These are phyloP conservation scores for Drosophila helvetica DNA, from an alignment of 2,888 invertebrate species.

Conservation along the genomic window DNA sequence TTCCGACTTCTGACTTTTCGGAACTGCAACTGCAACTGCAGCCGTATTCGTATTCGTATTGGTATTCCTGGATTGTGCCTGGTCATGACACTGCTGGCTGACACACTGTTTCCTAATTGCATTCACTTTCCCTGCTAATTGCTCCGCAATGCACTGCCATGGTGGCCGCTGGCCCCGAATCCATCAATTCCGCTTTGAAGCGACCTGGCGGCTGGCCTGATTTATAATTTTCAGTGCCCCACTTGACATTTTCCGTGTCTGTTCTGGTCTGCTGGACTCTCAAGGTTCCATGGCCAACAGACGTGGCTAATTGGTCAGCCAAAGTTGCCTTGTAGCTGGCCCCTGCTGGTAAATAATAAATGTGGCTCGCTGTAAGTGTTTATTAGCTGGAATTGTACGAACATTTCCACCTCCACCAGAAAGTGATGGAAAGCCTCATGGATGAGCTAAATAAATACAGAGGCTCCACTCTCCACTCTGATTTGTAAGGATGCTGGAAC, in stretches of 20 bases:
- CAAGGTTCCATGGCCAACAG: conserved; percentile 33
- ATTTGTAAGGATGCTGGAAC: conserved; percentile 14
- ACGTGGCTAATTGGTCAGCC: conserved; percentile 69
- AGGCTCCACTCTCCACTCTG: too few relatives aligned
- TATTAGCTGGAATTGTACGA: conserved; percentile 47
- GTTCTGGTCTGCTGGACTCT: conserved; percentile 58
- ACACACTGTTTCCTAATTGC: conserved; percentile 13
- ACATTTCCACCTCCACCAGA: conserved; percentile 3
- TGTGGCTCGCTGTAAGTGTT: conserved; percentile 49
- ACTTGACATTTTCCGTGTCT: conserved; percentile 23
- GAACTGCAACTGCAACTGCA: not conserved
- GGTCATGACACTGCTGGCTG: conserved; percentile 50
- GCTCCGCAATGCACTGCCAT: conserved; percentile 5
- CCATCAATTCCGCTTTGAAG: conserved; percentile 25
- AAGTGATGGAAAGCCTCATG: too few relatives aligned
- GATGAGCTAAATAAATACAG: too few relatives aligned
- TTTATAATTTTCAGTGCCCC: conserved; percentile 4
- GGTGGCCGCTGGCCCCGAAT: conserved; percentile 22
- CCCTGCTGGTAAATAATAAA: conserved; percentile 39
- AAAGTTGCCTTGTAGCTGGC: conserved; percentile 34
- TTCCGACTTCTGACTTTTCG: conserved; percentile 24
- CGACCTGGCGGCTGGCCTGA: conserved; percentile 6
- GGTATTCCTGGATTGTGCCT: conserved; percentile 48
- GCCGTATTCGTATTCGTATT: conserved; percentile 17
- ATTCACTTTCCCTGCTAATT: conserved; percentile 20